These are phyloP conservation scores for Nesogale talazaci DNA, from an alignment of 2,113 vertebrate genomes.

Conservation along the genomic window DNA sequence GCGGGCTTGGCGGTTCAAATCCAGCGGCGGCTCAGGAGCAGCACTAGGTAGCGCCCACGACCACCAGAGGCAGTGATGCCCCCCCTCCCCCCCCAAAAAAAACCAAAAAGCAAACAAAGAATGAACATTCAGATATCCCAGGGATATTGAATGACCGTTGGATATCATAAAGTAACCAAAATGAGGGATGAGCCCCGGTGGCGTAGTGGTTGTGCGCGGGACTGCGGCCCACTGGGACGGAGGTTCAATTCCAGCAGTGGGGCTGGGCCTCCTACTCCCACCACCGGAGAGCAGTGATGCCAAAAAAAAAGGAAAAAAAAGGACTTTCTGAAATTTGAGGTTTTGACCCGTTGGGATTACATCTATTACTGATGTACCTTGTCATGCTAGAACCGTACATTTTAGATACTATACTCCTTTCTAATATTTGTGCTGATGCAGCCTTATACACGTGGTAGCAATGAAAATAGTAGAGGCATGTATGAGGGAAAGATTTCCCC, in stretches of 20 bases:
- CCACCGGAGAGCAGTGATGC: too few species aligned
- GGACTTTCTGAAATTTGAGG: constrained; percentile 16
- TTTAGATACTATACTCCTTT: background rate
- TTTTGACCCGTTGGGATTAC: background rate
- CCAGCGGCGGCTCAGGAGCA: too few species aligned
- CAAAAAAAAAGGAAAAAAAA: too few species aligned
- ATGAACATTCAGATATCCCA: background rate
- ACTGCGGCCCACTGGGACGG: too few species aligned
- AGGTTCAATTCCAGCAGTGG: too few species aligned
- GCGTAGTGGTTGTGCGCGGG: too few species aligned
- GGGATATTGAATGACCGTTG: background rate
- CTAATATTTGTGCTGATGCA: constrained; percentile 1
- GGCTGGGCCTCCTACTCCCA: too few species aligned
- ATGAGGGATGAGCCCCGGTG: background rate
- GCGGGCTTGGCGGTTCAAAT: too few species aligned
- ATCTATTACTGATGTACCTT: background rate
- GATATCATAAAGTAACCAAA: background rate
- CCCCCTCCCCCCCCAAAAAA: too few species aligned
- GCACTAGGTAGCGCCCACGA: too few species aligned
- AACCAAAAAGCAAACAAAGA: too few species aligned
- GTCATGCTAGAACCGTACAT: background rate
- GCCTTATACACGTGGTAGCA: constrained; percentile 5
- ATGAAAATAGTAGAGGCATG: constrained; percentile 43
- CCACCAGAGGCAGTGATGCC: too few species aligned
- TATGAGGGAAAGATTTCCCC: background rate